phyloP scores from a whole-genome alignment of 2,113 vertebrate species.

The Atractosteus spatula region DNA sequence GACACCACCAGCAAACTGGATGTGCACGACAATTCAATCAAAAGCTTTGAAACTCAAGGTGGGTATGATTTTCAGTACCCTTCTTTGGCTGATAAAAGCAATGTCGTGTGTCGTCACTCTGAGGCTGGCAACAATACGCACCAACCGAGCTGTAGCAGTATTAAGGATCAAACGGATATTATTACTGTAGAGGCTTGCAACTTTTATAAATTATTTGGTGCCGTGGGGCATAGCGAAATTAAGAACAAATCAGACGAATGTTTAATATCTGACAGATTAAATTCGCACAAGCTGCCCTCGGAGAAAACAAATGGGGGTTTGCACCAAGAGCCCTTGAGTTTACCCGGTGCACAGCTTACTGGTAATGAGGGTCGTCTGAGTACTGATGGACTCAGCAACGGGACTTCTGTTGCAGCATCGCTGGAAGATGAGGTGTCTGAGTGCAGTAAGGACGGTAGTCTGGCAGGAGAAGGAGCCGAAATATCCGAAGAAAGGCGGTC shows the following conservation, averaged over 20 bases:
- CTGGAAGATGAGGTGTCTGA: constrained; percentile 31
- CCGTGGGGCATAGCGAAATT: constrained; percentile 35
- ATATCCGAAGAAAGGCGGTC: constrained; percentile 54
- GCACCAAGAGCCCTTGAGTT: constrained; percentile 26
- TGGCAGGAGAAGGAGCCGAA: constrained; percentile 30
- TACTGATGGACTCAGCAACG: constrained; percentile 40
- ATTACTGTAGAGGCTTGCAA: too few relatives aligned
- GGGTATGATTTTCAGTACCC: too few relatives aligned
- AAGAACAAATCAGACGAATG: constrained; percentile 26
- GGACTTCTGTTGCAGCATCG: constrained; percentile 29
- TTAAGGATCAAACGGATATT: too few relatives aligned
- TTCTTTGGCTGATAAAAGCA: too few relatives aligned
- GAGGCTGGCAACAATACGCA: too few relatives aligned
- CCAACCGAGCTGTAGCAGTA: too few relatives aligned
- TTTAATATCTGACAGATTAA: constrained; percentile 15
- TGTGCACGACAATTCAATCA: too few relatives aligned
- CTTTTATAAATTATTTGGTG: constrained; percentile 1
- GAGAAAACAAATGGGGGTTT: constrained; percentile 9
- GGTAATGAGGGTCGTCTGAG: constrained; percentile 26
- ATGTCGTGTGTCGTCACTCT: too few relatives aligned
- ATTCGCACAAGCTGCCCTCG: constrained; percentile 20
- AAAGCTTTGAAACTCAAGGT: too few relatives aligned
- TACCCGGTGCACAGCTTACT: constrained; percentile 32
- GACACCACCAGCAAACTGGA: too few relatives aligned
- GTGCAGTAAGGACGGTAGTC: constrained; percentile 16